Evolutionary conservation across 1,140 invertebrate species (phyloP).

Genomic region (Babylonia areolata): DNA sequence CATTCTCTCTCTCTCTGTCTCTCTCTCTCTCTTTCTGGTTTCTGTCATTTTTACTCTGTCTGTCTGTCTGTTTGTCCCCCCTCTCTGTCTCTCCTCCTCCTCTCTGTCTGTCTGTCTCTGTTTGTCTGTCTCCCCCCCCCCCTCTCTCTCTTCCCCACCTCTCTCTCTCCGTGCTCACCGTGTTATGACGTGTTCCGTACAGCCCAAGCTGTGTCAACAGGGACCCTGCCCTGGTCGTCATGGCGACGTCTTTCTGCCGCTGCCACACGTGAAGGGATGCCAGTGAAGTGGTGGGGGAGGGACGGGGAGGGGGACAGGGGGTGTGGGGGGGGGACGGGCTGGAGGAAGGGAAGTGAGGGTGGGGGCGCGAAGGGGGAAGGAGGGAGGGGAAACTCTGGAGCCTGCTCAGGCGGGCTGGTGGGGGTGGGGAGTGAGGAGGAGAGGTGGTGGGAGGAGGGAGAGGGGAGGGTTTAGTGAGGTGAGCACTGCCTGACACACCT

Average conservation of each 20-base stretch:
- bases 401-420: too few species aligned
- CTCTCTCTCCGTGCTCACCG: background rate
- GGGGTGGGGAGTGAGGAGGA: too few species aligned
- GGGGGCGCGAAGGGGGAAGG: too few species aligned
- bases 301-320: too few species aligned
- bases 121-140: background rate
- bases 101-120: background rate
- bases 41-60: background rate
- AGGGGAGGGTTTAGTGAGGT: too few species aligned
- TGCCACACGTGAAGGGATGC: background rate
- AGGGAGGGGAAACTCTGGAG: too few species aligned
- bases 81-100: conserved; percentile 12
- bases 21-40: background rate
- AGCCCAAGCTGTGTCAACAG: conserved; percentile 37
- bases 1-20: conserved; percentile 14
- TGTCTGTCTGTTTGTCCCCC: background rate
- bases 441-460: too few species aligned
- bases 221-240: background rate
- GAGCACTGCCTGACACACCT: too few species aligned
- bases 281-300: too few species aligned
- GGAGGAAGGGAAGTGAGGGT: too few species aligned
- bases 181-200: background rate
- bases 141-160: background rate
- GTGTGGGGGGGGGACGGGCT: too few species aligned
- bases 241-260: conserved; percentile 2